phyloP scores from a whole-genome alignment of 2,113 vertebrate species.

The Baryphthengus martii region DNA sequence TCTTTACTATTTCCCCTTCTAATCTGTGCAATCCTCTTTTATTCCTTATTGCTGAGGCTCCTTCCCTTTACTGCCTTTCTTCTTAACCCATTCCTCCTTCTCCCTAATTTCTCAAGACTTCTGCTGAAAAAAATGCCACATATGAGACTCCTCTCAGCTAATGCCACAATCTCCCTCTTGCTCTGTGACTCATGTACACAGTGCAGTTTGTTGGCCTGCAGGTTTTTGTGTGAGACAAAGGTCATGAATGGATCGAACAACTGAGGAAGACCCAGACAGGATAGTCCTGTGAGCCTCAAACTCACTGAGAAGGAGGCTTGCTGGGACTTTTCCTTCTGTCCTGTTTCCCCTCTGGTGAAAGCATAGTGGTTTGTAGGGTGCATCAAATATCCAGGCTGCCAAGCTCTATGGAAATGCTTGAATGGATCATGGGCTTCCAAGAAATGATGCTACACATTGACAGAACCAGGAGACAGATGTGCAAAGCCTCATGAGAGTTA shows the following conservation, averaged over 20 bases:
- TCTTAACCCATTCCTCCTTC: not conserved
- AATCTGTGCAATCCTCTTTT: not conserved
- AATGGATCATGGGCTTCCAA: not conserved
- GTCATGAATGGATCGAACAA: not conserved
- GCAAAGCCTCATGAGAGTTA: not conserved
- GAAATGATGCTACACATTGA: not conserved
- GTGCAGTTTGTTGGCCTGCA: not conserved
- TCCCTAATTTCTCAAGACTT: not conserved
- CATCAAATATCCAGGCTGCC: not conserved
- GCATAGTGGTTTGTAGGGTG: not conserved
- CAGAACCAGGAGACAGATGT: not conserved
- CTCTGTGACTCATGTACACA: not conserved
- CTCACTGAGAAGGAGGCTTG: rapidly evolving
- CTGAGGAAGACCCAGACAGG: not conserved
- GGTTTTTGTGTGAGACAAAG: not conserved
- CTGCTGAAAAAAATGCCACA: not conserved
- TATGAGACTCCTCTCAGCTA: not conserved
- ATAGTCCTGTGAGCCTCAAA: not conserved
- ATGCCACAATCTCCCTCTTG: not conserved
- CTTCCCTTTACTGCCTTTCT: not conserved
- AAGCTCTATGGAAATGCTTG: not conserved
- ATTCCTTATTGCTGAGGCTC: not conserved
- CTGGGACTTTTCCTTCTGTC: not conserved
- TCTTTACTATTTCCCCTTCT: not conserved
- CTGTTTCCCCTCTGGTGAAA: not conserved